A percentile compares a stretch with the other conserved stretches of the same genome.
These are phyloP conservation scores for Dione vanillae DNA, from an alignment of 2,888 invertebrate species.

Conservation along the genomic window DNA sequence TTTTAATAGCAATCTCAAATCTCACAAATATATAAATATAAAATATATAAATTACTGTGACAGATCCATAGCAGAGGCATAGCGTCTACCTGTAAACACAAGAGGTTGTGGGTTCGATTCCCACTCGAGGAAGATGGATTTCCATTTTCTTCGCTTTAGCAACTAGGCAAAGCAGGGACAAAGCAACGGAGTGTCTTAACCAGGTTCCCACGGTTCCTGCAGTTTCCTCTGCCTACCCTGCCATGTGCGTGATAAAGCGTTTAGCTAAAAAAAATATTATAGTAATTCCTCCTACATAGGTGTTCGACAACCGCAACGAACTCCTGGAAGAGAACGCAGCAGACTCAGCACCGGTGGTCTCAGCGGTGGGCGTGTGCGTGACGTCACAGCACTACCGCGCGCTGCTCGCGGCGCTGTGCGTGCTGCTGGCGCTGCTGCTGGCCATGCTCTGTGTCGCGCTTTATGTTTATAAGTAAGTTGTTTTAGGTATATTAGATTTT, in stretches of 20 bases:
- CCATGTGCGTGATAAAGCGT: too few relatives aligned
- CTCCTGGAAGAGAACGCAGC: slow-evolving; percentile 87
- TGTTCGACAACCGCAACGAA: slow-evolving; percentile 92
- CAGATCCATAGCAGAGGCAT: too few relatives aligned
- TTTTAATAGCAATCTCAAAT: background rate
- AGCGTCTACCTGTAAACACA: too few relatives aligned
- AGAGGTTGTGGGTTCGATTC: background rate
- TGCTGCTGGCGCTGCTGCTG: slow-evolving; percentile 89
- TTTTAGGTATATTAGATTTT: too few relatives aligned
- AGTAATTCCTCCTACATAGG: too few relatives aligned
- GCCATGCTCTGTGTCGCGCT: slow-evolving; percentile 89
- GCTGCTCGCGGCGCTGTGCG: slow-evolving; percentile 90
- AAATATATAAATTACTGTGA: too few relatives aligned
- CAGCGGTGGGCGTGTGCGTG: slow-evolving; percentile 90
- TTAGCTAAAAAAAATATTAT: too few relatives aligned
- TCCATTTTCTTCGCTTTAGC: background rate
- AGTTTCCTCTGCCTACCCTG: background rate
- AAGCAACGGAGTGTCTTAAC: background rate
- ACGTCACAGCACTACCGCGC: slow-evolving; percentile 93
- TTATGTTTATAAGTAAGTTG: slow-evolving; percentile 88
- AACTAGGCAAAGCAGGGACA: background rate
- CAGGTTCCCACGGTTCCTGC: too few relatives aligned
- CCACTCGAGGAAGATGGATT: background rate
- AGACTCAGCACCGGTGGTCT: slow-evolving; percentile 85
- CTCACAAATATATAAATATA: too few relatives aligned